Base-by-base conservation (phyloP, 2,113 vertebrate species). In the Ranitomeya variabilis region DNA sequence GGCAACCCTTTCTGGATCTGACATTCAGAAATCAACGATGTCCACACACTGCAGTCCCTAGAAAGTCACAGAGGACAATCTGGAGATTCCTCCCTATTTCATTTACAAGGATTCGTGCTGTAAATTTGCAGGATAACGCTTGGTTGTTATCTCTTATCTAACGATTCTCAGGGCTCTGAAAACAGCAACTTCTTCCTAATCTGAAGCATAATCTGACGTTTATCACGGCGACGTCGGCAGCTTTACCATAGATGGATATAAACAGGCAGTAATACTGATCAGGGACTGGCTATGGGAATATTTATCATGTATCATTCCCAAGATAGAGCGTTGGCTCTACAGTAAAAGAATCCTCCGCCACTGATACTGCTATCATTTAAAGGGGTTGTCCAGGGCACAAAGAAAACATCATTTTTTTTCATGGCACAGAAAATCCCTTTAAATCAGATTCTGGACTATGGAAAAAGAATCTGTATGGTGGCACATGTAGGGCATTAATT, bases 211-310 rank as follows among this genome's bases (percentile, higher is more conserved):
- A 92, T 93, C 90, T 88, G 86, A 76, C 84, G 85, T 93, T 93
- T 90, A 93, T 91, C 91, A 90, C 91, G 88, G 88, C 55, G 91
- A 90, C 93, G 89, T 86, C 90, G 86, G 89, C 91, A 92, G 93
- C 90, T 87, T 93, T 90, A 93, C 95, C 95, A 95, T 95, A 96
- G 95, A 95, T 95, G 95, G 95, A 95, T 94, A 74, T 89, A 94
- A 93, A 94, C 89, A 66, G 84, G n/a, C 16, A 87, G 76, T 76
- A 87, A 91, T 83, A 55, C 12, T 62, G 89, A 87, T 87, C 83
- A 82, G 86, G n/a, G 64, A 67, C 10, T 16, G 0, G 37, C 79
- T 54, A 90, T 83, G 57, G 57, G 62, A 90, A 89, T 79, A 90
- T 92, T 57, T 91, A 91, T 91, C 91, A 90, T 90, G 91, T 87